phyloP scores from a whole-genome alignment of 30 jellyfish, hydroid and myxozoan genomes.

The Aurelia aurita region DNA sequence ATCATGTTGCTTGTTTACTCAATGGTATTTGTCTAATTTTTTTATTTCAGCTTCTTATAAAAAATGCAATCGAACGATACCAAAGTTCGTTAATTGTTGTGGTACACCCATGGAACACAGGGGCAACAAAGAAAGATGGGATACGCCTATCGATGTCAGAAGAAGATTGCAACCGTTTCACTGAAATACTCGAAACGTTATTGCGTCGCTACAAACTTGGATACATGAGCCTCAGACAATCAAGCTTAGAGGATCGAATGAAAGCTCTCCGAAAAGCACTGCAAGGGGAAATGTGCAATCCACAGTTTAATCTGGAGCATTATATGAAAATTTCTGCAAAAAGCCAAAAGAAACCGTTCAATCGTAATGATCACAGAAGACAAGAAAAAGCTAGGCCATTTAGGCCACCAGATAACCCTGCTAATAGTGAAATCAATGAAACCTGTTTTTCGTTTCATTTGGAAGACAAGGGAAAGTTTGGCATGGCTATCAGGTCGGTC shows the following conservation, averaged over 20 bases:
- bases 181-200: constrained; percentile 2
- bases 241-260: constrained; percentile 9
- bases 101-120: constrained; percentile 46
- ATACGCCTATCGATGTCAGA: constrained; percentile 41
- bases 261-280: constrained; percentile 9
- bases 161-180: not conserved
- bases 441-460: constrained; percentile 17
- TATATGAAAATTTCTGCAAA: constrained; percentile 2
- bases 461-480: not conserved
- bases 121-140: constrained; percentile 42
- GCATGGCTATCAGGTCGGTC: not conserved
- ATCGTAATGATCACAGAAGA: too few species aligned
- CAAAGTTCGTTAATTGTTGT: constrained; percentile 29
- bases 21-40: not conserved
- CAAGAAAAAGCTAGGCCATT: too few species aligned
- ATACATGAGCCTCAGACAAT: not conserved
- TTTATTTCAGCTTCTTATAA: not conserved
- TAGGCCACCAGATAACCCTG: too few species aligned
- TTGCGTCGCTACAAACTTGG: constrained; percentile 26
- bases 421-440: not conserved
- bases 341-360: too few species aligned
- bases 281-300: constrained; percentile 1
- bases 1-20: too few species aligned
- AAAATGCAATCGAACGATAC: constrained; percentile 34
- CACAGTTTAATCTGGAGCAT: constrained; percentile 2